These are phyloP conservation scores for Nesoenas mayeri DNA, from an alignment of 2,113 vertebrate genomes.

Conservation along the genomic window DNA sequence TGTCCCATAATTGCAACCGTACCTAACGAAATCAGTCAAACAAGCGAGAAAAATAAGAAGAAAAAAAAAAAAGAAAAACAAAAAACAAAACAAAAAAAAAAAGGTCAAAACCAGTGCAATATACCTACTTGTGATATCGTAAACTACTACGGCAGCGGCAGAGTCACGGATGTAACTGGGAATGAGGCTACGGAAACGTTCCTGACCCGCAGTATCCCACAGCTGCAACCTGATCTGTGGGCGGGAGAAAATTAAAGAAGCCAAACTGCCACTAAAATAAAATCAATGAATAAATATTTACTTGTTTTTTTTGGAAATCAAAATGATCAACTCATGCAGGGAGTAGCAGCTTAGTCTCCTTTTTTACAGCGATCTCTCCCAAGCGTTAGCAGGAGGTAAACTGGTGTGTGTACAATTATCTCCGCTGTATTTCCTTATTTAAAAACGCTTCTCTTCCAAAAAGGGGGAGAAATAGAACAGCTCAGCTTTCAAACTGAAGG, in stretches of 20 bases:
- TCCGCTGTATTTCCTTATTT: not conserved
- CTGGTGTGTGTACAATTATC: not conserved
- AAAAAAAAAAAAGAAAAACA: too few relatives aligned
- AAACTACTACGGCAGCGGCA: slow-evolving; percentile 97
- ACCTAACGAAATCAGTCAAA: slow-evolving; percentile 86
- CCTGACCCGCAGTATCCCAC: slow-evolving; percentile 98
- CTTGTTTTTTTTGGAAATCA: not conserved
- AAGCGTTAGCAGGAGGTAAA: not conserved
- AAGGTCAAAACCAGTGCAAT: slow-evolving; percentile 71
- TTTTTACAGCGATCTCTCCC: not conserved
- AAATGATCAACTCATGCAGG: slow-evolving; percentile 64
- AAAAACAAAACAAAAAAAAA: not conserved
- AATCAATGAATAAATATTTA: slow-evolving; percentile 36
- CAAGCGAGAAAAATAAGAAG: slow-evolving; percentile 78
- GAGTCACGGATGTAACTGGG: slow-evolving; percentile 99
- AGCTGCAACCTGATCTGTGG: slow-evolving; percentile 98
- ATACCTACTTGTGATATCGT: slow-evolving; percentile 99
- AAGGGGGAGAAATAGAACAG: not conserved
- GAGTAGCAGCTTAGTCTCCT: slow-evolving; percentile 35
- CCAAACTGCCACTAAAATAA: slow-evolving; percentile 72
- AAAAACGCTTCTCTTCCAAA: not conserved
- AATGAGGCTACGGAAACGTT: slow-evolving; percentile 99
- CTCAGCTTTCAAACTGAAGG: not conserved
- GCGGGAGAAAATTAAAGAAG: slow-evolving; percentile 77
- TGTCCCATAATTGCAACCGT: slow-evolving; percentile 93